These are phyloP conservation scores for Lagria hirta DNA, from an alignment of 2,888 invertebrate genomes.

Conservation along the genomic window DNA sequence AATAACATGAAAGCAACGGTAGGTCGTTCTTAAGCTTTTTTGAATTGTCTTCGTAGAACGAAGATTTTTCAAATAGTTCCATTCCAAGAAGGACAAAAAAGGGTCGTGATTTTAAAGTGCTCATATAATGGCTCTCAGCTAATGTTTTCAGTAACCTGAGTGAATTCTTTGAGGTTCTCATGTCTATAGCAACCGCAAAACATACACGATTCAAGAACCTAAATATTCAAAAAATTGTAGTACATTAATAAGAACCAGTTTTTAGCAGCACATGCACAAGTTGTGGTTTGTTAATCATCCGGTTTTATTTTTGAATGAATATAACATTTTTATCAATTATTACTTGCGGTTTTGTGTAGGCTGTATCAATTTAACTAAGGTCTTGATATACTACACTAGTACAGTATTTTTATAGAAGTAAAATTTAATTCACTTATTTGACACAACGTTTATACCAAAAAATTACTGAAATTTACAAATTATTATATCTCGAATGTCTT, in stretches of 20 bases:
- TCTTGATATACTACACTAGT: constrained; percentile 4
- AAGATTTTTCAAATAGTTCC: too few species aligned
- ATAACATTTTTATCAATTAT: constrained; percentile 30
- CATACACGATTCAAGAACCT: constrained; percentile 25
- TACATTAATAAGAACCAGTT: constrained; percentile 28
- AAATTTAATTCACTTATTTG: constrained; percentile 13
- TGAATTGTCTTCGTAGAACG: too few species aligned
- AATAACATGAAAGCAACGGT: too few species aligned
- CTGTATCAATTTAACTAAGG: constrained; percentile 22
- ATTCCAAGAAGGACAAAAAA: not conserved
- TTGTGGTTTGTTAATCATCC: constrained; percentile 34
- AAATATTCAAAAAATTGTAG: constrained; percentile 27
- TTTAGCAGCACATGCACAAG: constrained; percentile 23
- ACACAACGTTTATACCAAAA: too few species aligned
- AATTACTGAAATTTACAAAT: too few species aligned
- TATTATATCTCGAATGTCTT: too few species aligned
- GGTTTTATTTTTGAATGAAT: constrained; percentile 33
- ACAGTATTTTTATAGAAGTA: too few species aligned
- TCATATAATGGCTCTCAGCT: too few species aligned
- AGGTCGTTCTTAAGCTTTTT: too few species aligned
- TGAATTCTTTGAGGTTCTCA: constrained; percentile 20
- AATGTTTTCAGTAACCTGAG: constrained; percentile 5
- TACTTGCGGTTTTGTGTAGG: constrained; percentile 32
- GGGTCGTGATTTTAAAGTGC: too few species aligned
- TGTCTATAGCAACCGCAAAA: constrained; percentile 25